Base-by-base conservation (phyloP, 2,888 invertebrate species). In the Mythimna pallens region DNA sequence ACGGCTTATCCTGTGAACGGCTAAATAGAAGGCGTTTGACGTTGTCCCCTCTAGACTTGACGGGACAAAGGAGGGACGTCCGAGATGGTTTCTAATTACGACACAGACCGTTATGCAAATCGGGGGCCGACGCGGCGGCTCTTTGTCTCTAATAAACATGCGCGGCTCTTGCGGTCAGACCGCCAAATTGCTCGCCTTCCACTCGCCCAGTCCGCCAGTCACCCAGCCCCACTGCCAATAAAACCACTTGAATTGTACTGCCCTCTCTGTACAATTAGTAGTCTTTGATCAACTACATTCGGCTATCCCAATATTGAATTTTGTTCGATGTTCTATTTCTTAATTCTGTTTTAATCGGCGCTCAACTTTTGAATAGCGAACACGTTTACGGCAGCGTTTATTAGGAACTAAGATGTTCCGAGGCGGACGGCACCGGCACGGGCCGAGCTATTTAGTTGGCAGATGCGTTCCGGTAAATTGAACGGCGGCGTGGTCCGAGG, bases 81-180 rank as follows among this genome's bases (percentile, higher is more conserved):
- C 93, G 94, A 95, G 95, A 96, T 94, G 95, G 95, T 95, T 95
- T 96, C 95, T 96, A 96, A 96, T 96, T 96, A 96, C 95, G 94
- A 93, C 93, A 91, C 94, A 92, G 94, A 92, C 91, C 95, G 96
- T 95, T 96, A 96, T 96, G 96, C 95, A 95, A 96, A 96, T 96
- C 93, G 94, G 89, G 93, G 92, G 89, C 87, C 89, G 90, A 88
- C 88, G 92, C 91, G 91, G 91, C 90, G 88, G 93, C 91, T 92
- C 93, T 92, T 91, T 93, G 94, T 94, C 95, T 96, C 92, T 96
- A 96, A 96, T 96, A 96, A 95, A 96, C 96, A 96, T 92, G 94
- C 94, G 91, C 93, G 92, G 92, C 93, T 92, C 94, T 93, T 94
- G 95, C 93, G 95, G 95, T 93, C 94, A 91, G 90, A 89, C 90